Evolutionary conservation across 2,113 vertebrate species (phyloP).

Genomic region (Gasterosteus nipponicus): DNA sequence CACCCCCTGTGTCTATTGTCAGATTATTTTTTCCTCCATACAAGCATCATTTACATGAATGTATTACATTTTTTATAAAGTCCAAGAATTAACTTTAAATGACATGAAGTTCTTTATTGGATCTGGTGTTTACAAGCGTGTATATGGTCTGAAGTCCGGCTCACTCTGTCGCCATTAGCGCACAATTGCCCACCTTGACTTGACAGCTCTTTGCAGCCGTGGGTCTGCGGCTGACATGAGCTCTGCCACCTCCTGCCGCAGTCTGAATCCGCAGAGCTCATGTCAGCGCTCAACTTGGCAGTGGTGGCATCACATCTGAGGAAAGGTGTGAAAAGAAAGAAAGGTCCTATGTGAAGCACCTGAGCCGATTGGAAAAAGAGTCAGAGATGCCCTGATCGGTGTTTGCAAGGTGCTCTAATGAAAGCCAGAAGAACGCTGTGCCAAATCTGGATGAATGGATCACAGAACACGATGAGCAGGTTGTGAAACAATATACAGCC

Average conservation of each 20-base stretch:
- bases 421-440: background rate
- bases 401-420: background rate
- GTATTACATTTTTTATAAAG: background rate
- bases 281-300: slow-evolving; percentile 80
- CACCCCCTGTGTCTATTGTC: background rate
- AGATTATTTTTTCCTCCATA: background rate
- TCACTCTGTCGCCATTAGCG: background rate
- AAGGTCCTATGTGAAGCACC: background rate
- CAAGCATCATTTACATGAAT: slow-evolving; percentile 16
- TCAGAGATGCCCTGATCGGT: slow-evolving; percentile 2
- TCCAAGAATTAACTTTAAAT: background rate
- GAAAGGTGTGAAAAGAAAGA: slow-evolving; percentile 21
- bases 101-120: background rate
- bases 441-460: slow-evolving; percentile 13
- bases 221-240: slow-evolving; percentile 72
- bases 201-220: slow-evolving; percentile 76
- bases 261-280: slow-evolving; percentile 71
- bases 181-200: slow-evolving; percentile 79
- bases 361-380: background rate
- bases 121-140: background rate
- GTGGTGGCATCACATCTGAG: slow-evolving; percentile 86
- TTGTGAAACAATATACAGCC: background rate
- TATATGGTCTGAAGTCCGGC: background rate
- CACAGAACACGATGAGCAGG: background rate
- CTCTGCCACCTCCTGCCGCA: slow-evolving; percentile 77